These are phyloP conservation scores for Epinotia nisella DNA, from an alignment of 2,888 invertebrate genomes.

Conservation along the genomic window DNA sequence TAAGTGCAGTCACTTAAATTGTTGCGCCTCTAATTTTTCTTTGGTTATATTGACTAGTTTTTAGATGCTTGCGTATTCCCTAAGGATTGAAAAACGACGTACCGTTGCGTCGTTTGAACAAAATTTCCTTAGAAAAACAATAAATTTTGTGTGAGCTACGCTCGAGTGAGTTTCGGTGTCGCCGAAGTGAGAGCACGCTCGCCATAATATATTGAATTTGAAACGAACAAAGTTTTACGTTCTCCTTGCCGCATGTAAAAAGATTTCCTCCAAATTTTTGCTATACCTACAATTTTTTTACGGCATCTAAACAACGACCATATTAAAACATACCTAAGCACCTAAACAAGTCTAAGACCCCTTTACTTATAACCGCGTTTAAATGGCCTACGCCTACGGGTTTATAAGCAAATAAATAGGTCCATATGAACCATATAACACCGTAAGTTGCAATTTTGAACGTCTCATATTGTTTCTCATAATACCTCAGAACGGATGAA, in stretches of 20 bases:
- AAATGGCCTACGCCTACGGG: conserved; percentile 1
- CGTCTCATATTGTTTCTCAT: conserved; percentile 28
- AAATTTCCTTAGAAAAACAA: conserved; percentile 85
- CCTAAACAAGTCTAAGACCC: conserved; percentile 7
- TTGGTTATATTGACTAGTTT: neutral
- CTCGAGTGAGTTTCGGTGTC: conserved; percentile 84
- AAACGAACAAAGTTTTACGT: conserved; percentile 84
- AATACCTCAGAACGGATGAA: conserved; percentile 4
- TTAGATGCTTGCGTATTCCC: conserved; percentile 56
- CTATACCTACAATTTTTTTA: conserved; percentile 70
- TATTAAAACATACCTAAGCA: conserved; percentile 44
- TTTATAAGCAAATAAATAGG: conserved; percentile 30
- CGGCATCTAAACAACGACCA: conserved; percentile 56
- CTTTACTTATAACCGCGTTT: conserved; percentile 17
- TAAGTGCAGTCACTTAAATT: neutral
- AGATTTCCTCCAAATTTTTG: conserved; percentile 80
- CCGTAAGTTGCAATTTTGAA: conserved; percentile 37
- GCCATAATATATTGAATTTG: conserved; percentile 85
- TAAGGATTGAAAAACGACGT: conserved; percentile 66
- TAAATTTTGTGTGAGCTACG: conserved; percentile 82
- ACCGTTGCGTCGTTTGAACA: conserved; percentile 70
- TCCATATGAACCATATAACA: conserved; percentile 25
- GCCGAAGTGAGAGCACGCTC: conserved; percentile 83
- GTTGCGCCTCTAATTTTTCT: neutral
- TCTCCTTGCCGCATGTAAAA: conserved; percentile 75